Conservation (phyloP, 2,888 invertebrate genomes). For the Metalampra italica region DNA sequence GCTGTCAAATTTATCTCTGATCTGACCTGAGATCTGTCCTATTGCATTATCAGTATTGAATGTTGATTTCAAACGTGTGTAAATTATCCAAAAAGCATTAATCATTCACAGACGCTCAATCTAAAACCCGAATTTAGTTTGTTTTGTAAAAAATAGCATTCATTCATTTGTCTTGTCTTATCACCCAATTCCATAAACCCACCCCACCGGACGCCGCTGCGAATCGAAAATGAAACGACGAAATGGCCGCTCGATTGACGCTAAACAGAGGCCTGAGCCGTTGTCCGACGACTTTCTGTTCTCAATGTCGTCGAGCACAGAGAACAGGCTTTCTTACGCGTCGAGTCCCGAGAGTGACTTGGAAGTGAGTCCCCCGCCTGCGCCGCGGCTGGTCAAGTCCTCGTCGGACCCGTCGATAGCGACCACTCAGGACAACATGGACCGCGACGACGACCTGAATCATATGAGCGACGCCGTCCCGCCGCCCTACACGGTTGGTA, state of each 20-base stretch:
- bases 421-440: constrained; percentile 92
- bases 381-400: constrained; percentile 86
- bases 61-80: constrained; percentile 55
- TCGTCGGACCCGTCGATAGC: constrained; percentile 97
- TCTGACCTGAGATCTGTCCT: too few relatives aligned
- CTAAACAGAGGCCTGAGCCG: constrained; percentile 93
- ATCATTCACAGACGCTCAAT: constrained; percentile 60
- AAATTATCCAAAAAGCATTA: constrained; percentile 45
- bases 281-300: constrained; percentile 99
- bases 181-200: constrained; percentile 76
- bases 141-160: constrained; percentile 61
- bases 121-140: constrained; percentile 55
- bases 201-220: constrained; percentile 62
- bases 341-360: constrained; percentile 97
- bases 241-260: constrained; percentile 34
- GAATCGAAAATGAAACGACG: constrained; percentile 34
- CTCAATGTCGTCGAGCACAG: constrained; percentile 92
- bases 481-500: constrained; percentile 91
- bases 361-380: constrained; percentile 87
- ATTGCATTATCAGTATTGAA: constrained; percentile 24
- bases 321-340: constrained; percentile 94
- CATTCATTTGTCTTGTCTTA: constrained; percentile 78
- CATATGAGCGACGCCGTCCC: constrained; percentile 83
- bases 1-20: too few relatives aligned
- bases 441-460: constrained; percentile 78